phyloP scores from a whole-genome alignment of 2,888 invertebrate genomes.

The Synergus umbraculus region DNA sequence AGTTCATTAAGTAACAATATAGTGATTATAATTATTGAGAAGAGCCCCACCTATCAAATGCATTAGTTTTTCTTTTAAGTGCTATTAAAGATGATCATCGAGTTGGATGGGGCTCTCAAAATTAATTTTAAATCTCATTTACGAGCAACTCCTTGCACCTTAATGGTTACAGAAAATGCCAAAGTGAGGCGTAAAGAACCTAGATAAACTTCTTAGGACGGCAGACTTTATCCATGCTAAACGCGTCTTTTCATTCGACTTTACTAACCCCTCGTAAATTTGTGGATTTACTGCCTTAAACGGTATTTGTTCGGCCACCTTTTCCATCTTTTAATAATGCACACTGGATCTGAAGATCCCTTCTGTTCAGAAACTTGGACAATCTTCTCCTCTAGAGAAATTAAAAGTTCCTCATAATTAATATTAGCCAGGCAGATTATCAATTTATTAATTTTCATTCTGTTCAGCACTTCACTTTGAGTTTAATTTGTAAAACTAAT shows the following conservation, averaged over 20 bases:
- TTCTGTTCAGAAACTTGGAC: constrained; percentile 34
- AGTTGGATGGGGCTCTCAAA: neutral
- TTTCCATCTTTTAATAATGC: constrained; percentile 15
- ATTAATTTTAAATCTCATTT: constrained; percentile 30
- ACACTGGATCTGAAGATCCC: constrained; percentile 6
- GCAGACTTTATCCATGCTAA: constrained; percentile 17
- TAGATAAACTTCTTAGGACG: constrained; percentile 12
- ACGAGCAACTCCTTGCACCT: constrained; percentile 16
- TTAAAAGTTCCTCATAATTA: constrained; percentile 1
- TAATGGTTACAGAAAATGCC: constrained; percentile 20
- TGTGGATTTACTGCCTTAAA: constrained; percentile 31
- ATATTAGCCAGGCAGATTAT: neutral
- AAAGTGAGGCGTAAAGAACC: constrained; percentile 11
- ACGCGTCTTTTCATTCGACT: constrained; percentile 30
- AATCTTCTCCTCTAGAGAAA: constrained; percentile 21
- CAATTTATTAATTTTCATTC: neutral
- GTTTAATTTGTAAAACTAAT: neutral
- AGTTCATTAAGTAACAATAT: constrained; percentile 4
- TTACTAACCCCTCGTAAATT: constrained; percentile 34
- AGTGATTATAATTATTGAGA: neutral
- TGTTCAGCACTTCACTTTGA: neutral
- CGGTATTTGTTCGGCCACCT: constrained; percentile 7
- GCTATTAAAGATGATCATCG: neutral
- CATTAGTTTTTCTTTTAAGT: neutral
- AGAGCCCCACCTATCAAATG: neutral